These are phyloP conservation scores for Hirtodrosophila duncani DNA, from an alignment of 2,888 invertebrate species.

Conservation along the genomic window DNA sequence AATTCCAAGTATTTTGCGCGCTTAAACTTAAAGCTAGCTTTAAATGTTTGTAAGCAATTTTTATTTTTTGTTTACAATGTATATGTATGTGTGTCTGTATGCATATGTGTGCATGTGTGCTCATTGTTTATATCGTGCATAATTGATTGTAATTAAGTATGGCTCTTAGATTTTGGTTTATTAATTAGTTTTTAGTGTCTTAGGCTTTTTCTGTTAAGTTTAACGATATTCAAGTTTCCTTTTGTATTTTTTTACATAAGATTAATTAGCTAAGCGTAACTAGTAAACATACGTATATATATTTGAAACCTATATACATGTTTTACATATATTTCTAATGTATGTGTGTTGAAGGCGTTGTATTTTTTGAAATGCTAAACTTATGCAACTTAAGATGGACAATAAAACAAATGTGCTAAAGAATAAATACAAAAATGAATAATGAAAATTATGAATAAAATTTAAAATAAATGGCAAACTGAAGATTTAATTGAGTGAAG, in stretches of 20 bases:
- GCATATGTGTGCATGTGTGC: constrained; percentile 41
- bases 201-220: constrained; percentile 61
- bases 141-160: constrained; percentile 13
- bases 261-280: constrained; percentile 35
- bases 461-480: too few species aligned
- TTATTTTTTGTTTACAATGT: constrained; percentile 17
- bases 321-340: constrained; percentile 10
- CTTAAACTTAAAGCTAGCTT: constrained; percentile 41
- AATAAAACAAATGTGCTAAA: constrained; percentile 52
- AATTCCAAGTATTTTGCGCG: constrained; percentile 56
- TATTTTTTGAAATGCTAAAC: constrained; percentile 56
- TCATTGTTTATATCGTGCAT: constrained; percentile 42
- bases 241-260: constrained; percentile 41
- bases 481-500: too few species aligned
- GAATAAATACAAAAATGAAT: neutral
- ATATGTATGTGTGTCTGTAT: too few species aligned
- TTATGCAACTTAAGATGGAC: constrained; percentile 52
- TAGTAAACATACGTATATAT: constrained; percentile 14
- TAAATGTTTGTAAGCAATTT: constrained; percentile 41
- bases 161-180: constrained; percentile 25
- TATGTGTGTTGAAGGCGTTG: constrained; percentile 39
- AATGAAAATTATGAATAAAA: too few species aligned
- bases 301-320: constrained; percentile 14
- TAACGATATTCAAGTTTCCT: constrained; percentile 29
- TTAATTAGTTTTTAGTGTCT: constrained; percentile 35